Conservation (phyloP, 1,140 invertebrate species). For the Euschistus heros region DNA sequence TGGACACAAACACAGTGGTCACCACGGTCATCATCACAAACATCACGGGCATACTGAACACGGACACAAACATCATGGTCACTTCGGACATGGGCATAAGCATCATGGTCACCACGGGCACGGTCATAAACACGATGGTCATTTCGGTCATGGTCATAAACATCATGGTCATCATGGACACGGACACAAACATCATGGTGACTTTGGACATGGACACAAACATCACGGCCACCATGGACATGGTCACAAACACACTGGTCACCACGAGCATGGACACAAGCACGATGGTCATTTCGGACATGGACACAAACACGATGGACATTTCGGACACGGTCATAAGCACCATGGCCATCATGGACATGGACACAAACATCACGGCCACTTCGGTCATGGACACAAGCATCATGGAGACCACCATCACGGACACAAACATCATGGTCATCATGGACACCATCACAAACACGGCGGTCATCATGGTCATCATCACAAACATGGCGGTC, state of each 20-base stretch:
- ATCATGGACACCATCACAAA: not conserved
- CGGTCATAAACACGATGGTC: slow-evolving; percentile 21
- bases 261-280: slow-evolving; percentile 15
- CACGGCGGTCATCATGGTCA: slow-evolving; percentile 10
- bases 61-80: slow-evolving; percentile 20
- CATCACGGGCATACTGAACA: slow-evolving; percentile 20
- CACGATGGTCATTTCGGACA: slow-evolving; percentile 19
- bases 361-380: slow-evolving; percentile 1
- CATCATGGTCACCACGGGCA: slow-evolving; percentile 21
- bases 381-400: not conserved
- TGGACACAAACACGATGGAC: slow-evolving; percentile 11
- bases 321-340: slow-evolving; percentile 9
- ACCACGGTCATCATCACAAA: slow-evolving; percentile 20
- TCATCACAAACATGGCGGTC: slow-evolving; percentile 18
- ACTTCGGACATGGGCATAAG: slow-evolving; percentile 24
- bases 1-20: slow-evolving; percentile 22
- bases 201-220: slow-evolving; percentile 21
- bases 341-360: slow-evolving; percentile 1
- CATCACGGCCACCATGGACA: slow-evolving; percentile 17
- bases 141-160: slow-evolving; percentile 21
- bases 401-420: not conserved
- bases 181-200: slow-evolving; percentile 21
- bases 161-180: slow-evolving; percentile 21
- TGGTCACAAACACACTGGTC: slow-evolving; percentile 15
- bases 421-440: not conserved